Percentiles rank a stretch among this genome's conserved stretches.
phyloP scores from a whole-genome alignment of 2,797 vertebrate species.

The Furcifer pardalis region DNA sequence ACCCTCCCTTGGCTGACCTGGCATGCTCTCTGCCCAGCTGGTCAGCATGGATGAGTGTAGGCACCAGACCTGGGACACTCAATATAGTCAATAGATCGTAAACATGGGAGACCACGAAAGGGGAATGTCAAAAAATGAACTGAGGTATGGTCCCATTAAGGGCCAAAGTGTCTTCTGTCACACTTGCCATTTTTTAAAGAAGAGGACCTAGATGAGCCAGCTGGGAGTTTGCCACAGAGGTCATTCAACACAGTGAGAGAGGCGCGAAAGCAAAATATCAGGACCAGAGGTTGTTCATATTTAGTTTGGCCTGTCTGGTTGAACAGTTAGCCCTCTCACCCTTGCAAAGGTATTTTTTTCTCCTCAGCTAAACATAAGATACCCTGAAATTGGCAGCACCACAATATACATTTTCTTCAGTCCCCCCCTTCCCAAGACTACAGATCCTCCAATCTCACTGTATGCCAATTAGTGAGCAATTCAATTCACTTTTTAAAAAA shows the following conservation, averaged over 20 bases:
- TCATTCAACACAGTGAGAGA: conserved; percentile 4
- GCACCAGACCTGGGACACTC: conserved; percentile 12
- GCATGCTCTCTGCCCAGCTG: conserved; percentile 41
- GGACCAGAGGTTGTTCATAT: not conserved
- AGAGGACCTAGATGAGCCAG: conserved; percentile 15
- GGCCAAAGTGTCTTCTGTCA: not conserved
- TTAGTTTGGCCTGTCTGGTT: not conserved
- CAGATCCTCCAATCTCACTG: not conserved
- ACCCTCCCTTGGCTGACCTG: conserved; percentile 48
- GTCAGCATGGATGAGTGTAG: not conserved
- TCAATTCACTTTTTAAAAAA: no score
- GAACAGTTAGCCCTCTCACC: not conserved
- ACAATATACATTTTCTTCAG: rapidly evolving
- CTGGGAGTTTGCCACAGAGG: not conserved
- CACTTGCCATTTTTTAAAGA: not conserved
- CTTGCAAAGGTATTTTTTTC: not conserved
- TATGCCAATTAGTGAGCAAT: not conserved
- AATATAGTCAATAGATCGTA: not conserved
- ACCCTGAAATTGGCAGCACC: not conserved
- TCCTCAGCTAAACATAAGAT: not conserved
- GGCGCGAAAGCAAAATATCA: conserved; percentile 4
- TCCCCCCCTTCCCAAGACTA: not conserved
- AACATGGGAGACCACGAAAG: not conserved
- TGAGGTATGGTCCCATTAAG: not conserved
- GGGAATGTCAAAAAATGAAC: not conserved